phyloP scores from a whole-genome alignment of 1,140 invertebrate species.

The Dolichoris vasculosae region DNA sequence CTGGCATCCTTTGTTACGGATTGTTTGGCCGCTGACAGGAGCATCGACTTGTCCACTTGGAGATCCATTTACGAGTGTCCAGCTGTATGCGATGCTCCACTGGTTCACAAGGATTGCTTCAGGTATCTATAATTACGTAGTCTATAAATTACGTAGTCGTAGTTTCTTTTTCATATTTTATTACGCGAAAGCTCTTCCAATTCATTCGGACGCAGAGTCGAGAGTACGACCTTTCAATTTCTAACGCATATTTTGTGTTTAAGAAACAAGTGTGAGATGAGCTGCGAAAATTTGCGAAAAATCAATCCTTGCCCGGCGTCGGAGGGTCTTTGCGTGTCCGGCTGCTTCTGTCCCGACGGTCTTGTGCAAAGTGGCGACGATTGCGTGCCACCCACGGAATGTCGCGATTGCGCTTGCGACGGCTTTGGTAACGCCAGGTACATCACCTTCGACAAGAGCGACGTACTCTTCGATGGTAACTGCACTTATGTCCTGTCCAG shows the following conservation, averaged over 20 bases:
- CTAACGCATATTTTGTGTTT: neutral
- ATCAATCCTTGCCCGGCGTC: conserved; percentile 78
- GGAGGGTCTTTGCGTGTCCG: conserved; percentile 82
- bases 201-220: neutral
- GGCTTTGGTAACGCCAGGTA: conserved; percentile 83
- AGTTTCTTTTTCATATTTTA: no score
- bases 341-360: conserved; percentile 89
- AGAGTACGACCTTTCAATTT: neutral
- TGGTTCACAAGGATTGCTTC: conserved; percentile 88
- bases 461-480: conserved; percentile 83
- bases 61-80: conserved; percentile 81
- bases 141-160: no score
- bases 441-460: conserved; percentile 83
- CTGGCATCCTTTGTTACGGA: conserved; percentile 82
- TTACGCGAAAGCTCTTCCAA: no score
- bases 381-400: conserved; percentile 82
- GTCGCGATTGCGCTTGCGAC: conserved; percentile 85
- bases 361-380: conserved; percentile 80
- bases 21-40: conserved; percentile 79
- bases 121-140: conserved; percentile 66
- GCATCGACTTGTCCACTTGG: conserved; percentile 82
- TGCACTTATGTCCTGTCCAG: conserved; percentile 86
- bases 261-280: conserved; percentile 79
- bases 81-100: conserved; percentile 80
- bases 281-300: conserved; percentile 79